These are phyloP conservation scores for Odontomachus brunneus DNA, from an alignment of 1,140 invertebrate species.

Conservation along the genomic window DNA sequence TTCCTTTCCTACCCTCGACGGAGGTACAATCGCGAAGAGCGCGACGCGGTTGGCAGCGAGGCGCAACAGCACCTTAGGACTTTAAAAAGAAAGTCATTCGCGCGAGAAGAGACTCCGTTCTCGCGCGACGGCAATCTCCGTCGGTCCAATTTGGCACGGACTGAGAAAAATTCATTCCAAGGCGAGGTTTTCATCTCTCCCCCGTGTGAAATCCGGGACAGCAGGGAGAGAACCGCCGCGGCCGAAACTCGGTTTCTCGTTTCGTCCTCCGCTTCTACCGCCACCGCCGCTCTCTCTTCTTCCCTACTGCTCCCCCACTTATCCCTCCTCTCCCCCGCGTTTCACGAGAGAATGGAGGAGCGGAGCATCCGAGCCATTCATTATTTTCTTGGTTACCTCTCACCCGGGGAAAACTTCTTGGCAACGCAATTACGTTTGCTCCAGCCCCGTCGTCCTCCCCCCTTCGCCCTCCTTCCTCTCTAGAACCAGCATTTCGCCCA, in stretches of 20 bases:
- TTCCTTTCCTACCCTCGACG: background rate
- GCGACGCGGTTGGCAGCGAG: background rate
- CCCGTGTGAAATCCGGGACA: constrained; percentile 71
- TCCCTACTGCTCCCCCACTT: constrained; percentile 56
- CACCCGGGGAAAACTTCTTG: constrained; percentile 84
- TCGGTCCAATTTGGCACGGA: constrained; percentile 70
- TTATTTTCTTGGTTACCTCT: constrained; percentile 85
- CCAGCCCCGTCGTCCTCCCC: constrained; percentile 49
- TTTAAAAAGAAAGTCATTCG: constrained; percentile 7
- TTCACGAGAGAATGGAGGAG: constrained; percentile 47
- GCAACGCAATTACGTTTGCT: constrained; percentile 84
- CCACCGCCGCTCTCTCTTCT: constrained; percentile 34
- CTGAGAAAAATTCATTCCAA: constrained; percentile 70
- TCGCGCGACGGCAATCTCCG: constrained; percentile 65
- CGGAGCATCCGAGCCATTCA: constrained; percentile 79
- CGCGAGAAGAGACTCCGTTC: background rate
- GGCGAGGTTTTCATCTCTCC: constrained; percentile 70
- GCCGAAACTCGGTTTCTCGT: constrained; percentile 63
- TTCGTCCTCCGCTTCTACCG: constrained; percentile 49
- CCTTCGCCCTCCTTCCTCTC: constrained; percentile 63
- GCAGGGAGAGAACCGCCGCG: constrained; percentile 55
- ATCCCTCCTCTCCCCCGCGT: constrained; percentile 25
- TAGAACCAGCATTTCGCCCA: constrained; percentile 44
- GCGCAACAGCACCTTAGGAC: background rate
- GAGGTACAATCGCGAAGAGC: background rate